Evolutionary conservation across 1,140 invertebrate species (phyloP).

Genomic region (Telenomus remus): DNA sequence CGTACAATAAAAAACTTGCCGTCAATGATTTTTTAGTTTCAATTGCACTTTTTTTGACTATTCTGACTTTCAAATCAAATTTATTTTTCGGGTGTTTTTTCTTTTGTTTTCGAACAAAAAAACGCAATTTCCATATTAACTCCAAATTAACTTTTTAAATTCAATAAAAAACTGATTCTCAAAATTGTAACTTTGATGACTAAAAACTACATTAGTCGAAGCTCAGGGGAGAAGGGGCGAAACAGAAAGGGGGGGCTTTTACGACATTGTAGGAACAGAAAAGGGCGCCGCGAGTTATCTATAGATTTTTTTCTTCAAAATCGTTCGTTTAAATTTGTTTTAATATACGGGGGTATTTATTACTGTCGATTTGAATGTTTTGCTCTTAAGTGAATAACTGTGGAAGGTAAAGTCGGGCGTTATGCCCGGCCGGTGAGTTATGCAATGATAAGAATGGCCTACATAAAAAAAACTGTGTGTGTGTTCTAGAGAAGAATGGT

Average conservation of each 20-base stretch:
- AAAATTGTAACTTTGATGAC: neutral
- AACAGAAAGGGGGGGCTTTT: conserved; percentile 1
- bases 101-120: neutral
- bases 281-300: conserved; percentile 3
- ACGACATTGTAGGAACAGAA: neutral
- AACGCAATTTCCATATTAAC: neutral
- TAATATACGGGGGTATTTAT: conserved; percentile 16
- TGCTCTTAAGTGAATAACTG: conserved; percentile 49
- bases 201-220: conserved; percentile 18
- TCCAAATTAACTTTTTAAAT: neutral
- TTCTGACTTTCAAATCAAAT: neutral
- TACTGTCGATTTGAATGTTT: conserved; percentile 21
- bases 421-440: conserved; percentile 39
- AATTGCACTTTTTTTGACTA: conserved; percentile 32
- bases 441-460: conserved; percentile 70
- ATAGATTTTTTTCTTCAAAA: conserved; percentile 1
- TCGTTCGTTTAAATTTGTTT: conserved; percentile 1
- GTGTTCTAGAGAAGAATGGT: conserved; percentile 54
- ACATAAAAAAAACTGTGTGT: conserved; percentile 65
- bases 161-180: conserved; percentile 8
- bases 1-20: conserved; percentile 22
- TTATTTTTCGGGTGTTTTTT: neutral
- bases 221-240: neutral
- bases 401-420: conserved; percentile 46
- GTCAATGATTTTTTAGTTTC: conserved; percentile 18